Conservation (phyloP, 2,797 vertebrate genomes). For the Psittacula derbiana region DNA sequence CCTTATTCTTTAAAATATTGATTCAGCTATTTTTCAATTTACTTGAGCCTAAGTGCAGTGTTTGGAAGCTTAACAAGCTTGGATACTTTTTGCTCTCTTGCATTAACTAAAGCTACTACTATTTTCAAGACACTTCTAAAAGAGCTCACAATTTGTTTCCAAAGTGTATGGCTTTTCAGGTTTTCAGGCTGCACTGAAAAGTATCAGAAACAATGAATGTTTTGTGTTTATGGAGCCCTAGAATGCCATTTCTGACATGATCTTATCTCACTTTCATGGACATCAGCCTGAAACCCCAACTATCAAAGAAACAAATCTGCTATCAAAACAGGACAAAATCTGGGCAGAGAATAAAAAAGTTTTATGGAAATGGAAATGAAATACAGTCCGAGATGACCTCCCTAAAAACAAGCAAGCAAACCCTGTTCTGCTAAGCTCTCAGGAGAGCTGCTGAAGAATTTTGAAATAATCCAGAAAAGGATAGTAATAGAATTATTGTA, state of each 20-base stretch:
- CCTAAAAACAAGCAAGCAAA: neutral
- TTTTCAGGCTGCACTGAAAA: neutral
- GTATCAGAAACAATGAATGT: neutral
- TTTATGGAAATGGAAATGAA: neutral
- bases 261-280: neutral
- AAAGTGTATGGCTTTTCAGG: neutral
- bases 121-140: neutral
- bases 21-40: conserved; percentile 39
- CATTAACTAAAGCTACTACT: neutral
- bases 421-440: neutral
- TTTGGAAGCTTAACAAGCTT: conserved; percentile 14
- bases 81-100: neutral
- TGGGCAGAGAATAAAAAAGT: neutral
- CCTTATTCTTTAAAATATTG: neutral
- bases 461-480: neutral
- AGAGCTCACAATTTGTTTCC: neutral
- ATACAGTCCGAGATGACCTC: neutral
- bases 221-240: neutral
- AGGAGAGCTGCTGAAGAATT: conserved; percentile 20
- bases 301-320: neutral
- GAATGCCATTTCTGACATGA: neutral
- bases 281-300: neutral
- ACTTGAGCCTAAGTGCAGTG: neutral
- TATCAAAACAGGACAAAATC: neutral
- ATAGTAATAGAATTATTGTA: neutral